Evolutionary conservation across 2,888 invertebrate species (phyloP).

Genomic region (Drosophila rubida): DNA sequence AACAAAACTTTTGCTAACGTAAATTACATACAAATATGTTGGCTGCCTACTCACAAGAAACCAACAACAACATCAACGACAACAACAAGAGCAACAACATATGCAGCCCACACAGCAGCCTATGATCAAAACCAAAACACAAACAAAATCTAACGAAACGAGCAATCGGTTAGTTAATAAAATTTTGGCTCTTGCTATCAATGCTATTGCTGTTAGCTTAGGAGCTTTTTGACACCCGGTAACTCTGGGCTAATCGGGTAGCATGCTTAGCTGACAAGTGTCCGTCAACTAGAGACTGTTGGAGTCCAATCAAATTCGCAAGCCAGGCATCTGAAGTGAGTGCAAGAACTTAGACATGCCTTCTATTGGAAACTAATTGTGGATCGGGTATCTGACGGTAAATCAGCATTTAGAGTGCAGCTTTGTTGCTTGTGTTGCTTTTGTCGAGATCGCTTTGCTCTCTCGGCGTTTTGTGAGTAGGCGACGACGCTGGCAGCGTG

Average conservation of each 20-base stretch:
- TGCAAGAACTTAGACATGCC: too few species aligned
- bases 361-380: too few species aligned
- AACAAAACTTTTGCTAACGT: conserved; percentile 33
- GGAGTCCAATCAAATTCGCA: too few species aligned
- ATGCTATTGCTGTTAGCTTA: conserved; percentile 15
- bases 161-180: conserved; percentile 44
- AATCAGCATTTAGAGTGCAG: not conserved
- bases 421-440: not conserved
- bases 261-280: too few species aligned
- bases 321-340: too few species aligned
- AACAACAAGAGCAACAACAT: conserved; percentile 17
- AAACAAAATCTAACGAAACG: conserved; percentile 18
- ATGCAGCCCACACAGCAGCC: conserved; percentile 55
- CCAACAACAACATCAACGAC: conserved; percentile 3
- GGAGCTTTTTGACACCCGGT: conserved; percentile 20
- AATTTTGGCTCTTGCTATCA: conserved; percentile 45
- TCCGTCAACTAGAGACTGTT: too few species aligned
- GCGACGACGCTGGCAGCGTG: conserved; percentile 40
- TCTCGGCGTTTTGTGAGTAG: conserved; percentile 38
- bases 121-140: conserved; percentile 18
- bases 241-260: not conserved
- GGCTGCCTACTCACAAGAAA: conserved; percentile 40
- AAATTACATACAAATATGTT: conserved; percentile 43
- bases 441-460: conserved; percentile 15
- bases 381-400: not conserved